These are phyloP conservation scores for Aphidius colemani DNA, from an alignment of 2,888 invertebrate species.

Conservation along the genomic window DNA sequence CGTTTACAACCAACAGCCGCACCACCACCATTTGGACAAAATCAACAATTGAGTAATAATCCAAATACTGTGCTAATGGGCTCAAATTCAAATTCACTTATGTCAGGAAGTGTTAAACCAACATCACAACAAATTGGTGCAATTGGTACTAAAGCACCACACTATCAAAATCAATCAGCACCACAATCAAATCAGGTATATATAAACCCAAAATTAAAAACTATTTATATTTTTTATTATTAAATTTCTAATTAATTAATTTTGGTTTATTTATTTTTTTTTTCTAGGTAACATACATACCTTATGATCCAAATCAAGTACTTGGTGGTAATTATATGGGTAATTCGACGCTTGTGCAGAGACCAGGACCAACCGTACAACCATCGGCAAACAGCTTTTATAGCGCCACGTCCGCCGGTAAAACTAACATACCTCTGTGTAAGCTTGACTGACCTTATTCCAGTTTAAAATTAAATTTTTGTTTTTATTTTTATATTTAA, in stretches of 20 bases:
- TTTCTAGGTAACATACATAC: conserved; percentile 64
- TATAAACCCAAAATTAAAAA: conserved; percentile 6
- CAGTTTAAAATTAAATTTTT: conserved; percentile 23
- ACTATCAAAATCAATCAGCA: conserved; percentile 65
- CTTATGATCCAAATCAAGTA: conserved; percentile 65
- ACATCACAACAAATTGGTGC: conserved; percentile 82
- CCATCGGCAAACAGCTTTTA: conserved; percentile 58
- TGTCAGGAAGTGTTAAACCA: conserved; percentile 86
- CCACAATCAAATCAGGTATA: conserved; percentile 62
- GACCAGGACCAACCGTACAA: conserved; percentile 63
- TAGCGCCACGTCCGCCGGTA: conserved; percentile 57
- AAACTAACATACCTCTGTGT: conserved; percentile 42
- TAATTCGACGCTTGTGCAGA: conserved; percentile 68
- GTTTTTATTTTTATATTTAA: not conserved
- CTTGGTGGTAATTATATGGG: conserved; percentile 67
- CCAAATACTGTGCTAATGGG: conserved; percentile 88
- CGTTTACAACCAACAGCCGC: conserved; percentile 56
- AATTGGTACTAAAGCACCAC: conserved; percentile 72
- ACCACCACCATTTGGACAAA: conserved; percentile 77
- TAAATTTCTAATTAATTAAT: not conserved
- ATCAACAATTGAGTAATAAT: conserved; percentile 78
- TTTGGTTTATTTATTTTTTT: conserved; percentile 11
- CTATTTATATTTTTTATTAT: conserved; percentile 17
- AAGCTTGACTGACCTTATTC: conserved; percentile 40
- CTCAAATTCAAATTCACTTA: conserved; percentile 83